phyloP scores from a whole-genome alignment of 2,113 vertebrate species.

The Peromyscus polionotus region DNA sequence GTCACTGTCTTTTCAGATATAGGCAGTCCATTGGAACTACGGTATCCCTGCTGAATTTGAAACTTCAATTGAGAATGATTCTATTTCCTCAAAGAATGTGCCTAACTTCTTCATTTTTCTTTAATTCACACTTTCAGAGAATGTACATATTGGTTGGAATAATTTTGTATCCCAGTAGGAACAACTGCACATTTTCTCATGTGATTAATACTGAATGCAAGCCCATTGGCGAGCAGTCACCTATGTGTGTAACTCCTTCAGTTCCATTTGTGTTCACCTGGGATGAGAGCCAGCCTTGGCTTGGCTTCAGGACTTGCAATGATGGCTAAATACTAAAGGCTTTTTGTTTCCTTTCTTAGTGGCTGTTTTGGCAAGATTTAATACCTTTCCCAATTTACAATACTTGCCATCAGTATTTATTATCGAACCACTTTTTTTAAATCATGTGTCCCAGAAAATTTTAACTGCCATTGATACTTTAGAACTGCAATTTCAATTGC shows the following conservation, averaged over 20 bases:
- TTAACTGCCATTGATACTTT: not conserved
- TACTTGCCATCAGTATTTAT: not conserved
- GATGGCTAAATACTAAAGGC: not conserved
- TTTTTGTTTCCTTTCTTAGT: not conserved
- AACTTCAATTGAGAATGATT: conserved; percentile 55
- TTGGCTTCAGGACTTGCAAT: not conserved
- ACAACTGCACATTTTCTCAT: conserved; percentile 75
- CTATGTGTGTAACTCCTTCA: conserved; percentile 61
- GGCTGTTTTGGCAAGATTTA: not conserved
- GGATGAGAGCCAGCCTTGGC: conserved; percentile 56
- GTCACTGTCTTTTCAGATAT: conserved; percentile 20
- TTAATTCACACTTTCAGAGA: conserved; percentile 65
- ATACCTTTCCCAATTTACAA: not conserved
- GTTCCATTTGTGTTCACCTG: conserved; percentile 70
- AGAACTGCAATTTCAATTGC: not conserved
- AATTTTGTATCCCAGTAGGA: conserved; percentile 61
- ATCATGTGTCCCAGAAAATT: not conserved
- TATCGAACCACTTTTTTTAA: not conserved
- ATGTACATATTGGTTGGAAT: conserved; percentile 37
- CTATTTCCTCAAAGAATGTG: conserved; percentile 44
- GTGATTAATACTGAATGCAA: conserved; percentile 20
- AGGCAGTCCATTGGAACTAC: conserved; percentile 33
- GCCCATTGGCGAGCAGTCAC: conserved; percentile 52
- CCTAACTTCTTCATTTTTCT: conserved; percentile 35
- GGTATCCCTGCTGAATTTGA: conserved; percentile 43